These are phyloP conservation scores for Gryllus longicercus DNA, from an alignment of 2,888 invertebrate genomes.

Conservation along the genomic window DNA sequence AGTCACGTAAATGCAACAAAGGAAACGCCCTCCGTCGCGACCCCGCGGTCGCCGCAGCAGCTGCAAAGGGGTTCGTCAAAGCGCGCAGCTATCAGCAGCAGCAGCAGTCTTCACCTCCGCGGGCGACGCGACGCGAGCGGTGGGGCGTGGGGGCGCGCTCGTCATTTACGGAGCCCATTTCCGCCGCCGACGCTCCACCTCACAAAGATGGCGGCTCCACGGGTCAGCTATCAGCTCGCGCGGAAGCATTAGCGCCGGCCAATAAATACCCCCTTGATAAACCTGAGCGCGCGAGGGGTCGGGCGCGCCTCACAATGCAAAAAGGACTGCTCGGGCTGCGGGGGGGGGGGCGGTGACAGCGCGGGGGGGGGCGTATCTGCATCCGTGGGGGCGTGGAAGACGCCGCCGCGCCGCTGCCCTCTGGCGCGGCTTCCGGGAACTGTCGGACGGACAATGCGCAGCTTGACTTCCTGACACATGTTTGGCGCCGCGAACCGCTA, in stretches of 20 bases:
- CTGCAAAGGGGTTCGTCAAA: no score
- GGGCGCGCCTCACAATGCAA: background rate
- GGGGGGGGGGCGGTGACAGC: background rate
- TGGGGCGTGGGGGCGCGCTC: background rate
- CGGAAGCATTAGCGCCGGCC: background rate
- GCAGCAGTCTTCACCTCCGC: no score
- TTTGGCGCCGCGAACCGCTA: background rate
- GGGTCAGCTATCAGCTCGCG: background rate
- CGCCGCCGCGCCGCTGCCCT: background rate
- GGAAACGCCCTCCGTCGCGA: no score
- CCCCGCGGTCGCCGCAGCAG: no score
- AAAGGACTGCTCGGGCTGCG: background rate
- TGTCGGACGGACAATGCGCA: background rate
- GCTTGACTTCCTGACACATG: constrained; percentile 9
- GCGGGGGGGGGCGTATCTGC: background rate
- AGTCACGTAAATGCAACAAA: no score
- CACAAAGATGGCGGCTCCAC: background rate
- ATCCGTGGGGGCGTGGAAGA: background rate
- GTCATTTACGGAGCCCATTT: background rate
- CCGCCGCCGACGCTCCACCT: background rate
- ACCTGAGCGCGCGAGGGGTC: background rate
- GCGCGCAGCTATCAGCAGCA: no score
- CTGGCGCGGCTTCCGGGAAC: background rate
- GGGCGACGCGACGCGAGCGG: no score
- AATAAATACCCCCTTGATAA: background rate